Conservation (phyloP, 2,888 invertebrate genomes). For the Heteromurus nitidus region DNA sequence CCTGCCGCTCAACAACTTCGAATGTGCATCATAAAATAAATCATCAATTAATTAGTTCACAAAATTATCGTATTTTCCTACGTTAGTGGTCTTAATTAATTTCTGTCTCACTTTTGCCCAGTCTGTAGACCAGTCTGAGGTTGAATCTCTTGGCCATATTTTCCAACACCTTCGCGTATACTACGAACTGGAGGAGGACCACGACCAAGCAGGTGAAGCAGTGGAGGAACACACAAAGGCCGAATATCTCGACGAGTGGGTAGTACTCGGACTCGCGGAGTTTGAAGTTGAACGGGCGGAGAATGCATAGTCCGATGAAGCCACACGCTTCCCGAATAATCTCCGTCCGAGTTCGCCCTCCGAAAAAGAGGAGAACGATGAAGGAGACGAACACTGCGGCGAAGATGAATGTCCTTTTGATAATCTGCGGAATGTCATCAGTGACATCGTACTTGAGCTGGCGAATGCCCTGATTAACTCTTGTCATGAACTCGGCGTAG, state of each 20-base stretch:
- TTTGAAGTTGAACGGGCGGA: not conserved
- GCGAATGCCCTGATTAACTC: not conserved
- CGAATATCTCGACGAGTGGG: not conserved
- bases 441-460: not conserved
- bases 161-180: not conserved
- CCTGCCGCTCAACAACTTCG: not conserved
- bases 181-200: not conserved
- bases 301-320: not conserved
- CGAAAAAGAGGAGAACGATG: not conserved
- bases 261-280: not conserved
- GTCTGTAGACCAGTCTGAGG: not conserved
- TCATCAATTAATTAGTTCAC: no score
- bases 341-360: not conserved
- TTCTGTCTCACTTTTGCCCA: not conserved
- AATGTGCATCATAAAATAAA: no score
- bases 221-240: not conserved
- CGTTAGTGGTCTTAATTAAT: no score
- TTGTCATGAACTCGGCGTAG: not conserved
- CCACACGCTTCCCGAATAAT: not conserved
- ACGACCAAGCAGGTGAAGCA: not conserved
- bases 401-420: not conserved
- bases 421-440: not conserved
- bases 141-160: not conserved
- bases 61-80: no score
- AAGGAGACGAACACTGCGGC: not conserved